Evolutionary conservation across 2,888 invertebrate species (phyloP).

Genomic region (Drosophila mimetica): DNA sequence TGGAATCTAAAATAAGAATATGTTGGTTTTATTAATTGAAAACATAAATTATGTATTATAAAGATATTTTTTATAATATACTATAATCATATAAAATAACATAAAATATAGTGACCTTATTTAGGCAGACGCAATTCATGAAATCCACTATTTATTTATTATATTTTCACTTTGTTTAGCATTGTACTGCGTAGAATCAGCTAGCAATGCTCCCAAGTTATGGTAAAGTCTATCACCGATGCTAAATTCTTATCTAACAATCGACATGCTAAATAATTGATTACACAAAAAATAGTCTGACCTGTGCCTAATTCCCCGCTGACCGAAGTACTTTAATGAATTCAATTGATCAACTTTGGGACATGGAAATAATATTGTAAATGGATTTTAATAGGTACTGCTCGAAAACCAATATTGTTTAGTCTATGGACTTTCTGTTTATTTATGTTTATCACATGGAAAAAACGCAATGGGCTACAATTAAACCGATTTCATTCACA

Average conservation of each 20-base stretch:
- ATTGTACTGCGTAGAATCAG: not conserved
- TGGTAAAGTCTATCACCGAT: not conserved
- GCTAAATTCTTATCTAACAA: slow-evolving; percentile 2
- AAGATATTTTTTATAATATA: no score
- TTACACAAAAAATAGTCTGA: not conserved
- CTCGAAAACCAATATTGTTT: not conserved
- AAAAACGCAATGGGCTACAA: slow-evolving; percentile 2
- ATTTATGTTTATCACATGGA: not conserved
- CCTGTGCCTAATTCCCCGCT: not conserved
- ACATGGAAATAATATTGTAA: not conserved
- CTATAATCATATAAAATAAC: no score
- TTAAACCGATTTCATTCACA: not conserved
- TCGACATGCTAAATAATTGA: slow-evolving; percentile 8
- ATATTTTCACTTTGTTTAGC: no score
- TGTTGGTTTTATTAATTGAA: not conserved
- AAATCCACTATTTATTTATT: no score
- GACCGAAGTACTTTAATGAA: not conserved
- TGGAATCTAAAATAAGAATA: slow-evolving; percentile 4
- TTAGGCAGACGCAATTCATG: no score
- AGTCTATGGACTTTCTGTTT: not conserved
- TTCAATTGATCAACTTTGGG: not conserved
- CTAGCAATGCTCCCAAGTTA: not conserved
- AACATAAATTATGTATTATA: no score
- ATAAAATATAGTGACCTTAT: no score
- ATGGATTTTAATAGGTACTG: not conserved